A percentile compares a stretch with the other conserved stretches of the same genome.
phyloP scores from a whole-genome alignment of 2,113 vertebrate genomes.

The Ptychochromis oligacanthus region DNA sequence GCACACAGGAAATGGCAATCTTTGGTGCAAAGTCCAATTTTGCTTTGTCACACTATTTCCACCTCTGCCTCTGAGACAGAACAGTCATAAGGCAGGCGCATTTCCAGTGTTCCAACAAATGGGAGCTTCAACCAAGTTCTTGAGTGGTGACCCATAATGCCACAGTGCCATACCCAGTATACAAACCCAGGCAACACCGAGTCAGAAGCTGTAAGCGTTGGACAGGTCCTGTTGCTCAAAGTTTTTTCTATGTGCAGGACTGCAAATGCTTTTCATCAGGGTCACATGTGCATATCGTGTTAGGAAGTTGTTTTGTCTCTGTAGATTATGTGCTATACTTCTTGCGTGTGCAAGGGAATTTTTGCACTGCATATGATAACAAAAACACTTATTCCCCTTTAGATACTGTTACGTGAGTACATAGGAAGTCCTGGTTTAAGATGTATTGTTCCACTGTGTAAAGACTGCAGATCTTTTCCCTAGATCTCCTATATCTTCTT shows the following conservation, averaged over 20 bases:
- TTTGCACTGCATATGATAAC: constrained; percentile 12
- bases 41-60: not conserved
- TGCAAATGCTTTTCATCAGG: constrained; percentile 9
- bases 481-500: constrained; percentile 17
- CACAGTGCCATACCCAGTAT: not conserved
- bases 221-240: not conserved
- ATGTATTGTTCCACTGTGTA: constrained; percentile 35
- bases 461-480: constrained; percentile 32
- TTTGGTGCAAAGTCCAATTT: not conserved
- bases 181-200: not conserved
- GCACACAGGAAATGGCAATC: not conserved
- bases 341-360: constrained; percentile 3
- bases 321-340: not conserved
- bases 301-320: not conserved
- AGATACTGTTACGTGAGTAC: constrained; percentile 36
- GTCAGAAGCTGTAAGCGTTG: not conserved
- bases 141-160: not conserved
- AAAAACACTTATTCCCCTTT: constrained; percentile 16
- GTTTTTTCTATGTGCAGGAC: not conserved
- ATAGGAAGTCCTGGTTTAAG: constrained; percentile 39
- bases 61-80: not conserved
- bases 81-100: not conserved
- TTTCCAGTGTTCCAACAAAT: constrained; percentile 8
- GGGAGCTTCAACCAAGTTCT: constrained; percentile 2
- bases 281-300: constrained; percentile 1